These are phyloP conservation scores for Anguilla rostrata DNA, from an alignment of 2,113 vertebrate species.

Conservation along the genomic window DNA sequence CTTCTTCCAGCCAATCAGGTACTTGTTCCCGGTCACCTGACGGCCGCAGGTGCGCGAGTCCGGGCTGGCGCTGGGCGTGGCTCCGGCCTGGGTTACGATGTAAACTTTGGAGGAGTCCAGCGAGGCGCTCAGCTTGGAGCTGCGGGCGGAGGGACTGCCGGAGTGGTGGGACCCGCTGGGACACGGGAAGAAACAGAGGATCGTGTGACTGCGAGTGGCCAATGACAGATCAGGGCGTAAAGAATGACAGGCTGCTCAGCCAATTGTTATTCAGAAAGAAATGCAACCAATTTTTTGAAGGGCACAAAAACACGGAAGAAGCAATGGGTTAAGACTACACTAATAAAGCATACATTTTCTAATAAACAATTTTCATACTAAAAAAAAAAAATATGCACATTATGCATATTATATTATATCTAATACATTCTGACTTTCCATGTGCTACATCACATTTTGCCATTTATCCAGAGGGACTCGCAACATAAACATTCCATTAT, in stretches of 20 bases:
- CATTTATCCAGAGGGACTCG: too few relatives aligned
- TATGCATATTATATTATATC: too few relatives aligned
- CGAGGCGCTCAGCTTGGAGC: constrained; percentile 79
- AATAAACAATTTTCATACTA: too few relatives aligned
- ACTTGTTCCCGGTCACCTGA: constrained; percentile 71
- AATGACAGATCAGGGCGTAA: not conserved
- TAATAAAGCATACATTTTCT: not conserved
- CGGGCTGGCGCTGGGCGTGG: constrained; percentile 69
- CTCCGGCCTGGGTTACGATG: constrained; percentile 78
- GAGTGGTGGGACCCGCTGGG: constrained; percentile 88
- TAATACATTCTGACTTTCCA: too few relatives aligned
- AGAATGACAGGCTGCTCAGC: not conserved
- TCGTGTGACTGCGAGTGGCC: not conserved
- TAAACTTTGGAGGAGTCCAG: constrained; percentile 90
- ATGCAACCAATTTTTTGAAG: not conserved
- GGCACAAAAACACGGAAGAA: not conserved
- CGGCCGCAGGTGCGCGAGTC: constrained; percentile 77
- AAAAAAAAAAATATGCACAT: too few relatives aligned
- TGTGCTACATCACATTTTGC: too few relatives aligned
- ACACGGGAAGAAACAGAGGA: constrained; percentile 36
- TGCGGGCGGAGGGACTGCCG: constrained; percentile 83
- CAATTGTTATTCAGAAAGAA: not conserved
- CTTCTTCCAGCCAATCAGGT: constrained; percentile 80
- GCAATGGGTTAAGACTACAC: not conserved
- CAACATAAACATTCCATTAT: too few relatives aligned